Percentiles rank a stretch among this genome's conserved stretches.
These are phyloP conservation scores for Heterotis niloticus DNA, from an alignment of 2,113 vertebrate species.

Conservation along the genomic window DNA sequence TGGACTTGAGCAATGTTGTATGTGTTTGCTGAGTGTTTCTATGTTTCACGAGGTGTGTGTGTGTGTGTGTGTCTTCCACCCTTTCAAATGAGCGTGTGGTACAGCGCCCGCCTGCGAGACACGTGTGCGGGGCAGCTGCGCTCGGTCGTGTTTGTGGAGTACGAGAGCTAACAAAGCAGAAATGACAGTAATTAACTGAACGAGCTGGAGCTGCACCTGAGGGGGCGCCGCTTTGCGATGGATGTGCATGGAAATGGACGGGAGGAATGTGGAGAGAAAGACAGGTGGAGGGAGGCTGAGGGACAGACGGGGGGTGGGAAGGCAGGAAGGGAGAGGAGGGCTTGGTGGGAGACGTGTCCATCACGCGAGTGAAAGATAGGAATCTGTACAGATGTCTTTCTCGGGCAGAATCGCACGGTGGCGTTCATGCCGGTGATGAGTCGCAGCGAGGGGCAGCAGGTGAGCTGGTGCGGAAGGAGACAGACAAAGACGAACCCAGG, in stretches of 20 bases:
- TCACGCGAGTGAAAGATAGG: too few species aligned
- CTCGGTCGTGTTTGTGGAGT: conserved; percentile 16
- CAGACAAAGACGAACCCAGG: conserved; percentile 13
- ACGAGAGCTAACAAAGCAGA: conserved; percentile 27
- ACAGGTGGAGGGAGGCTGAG: neutral
- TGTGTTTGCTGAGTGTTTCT: too few species aligned
- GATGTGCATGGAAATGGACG: neutral
- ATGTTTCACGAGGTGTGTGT: neutral
- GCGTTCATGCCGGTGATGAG: neutral
- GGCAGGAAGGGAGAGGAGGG: conserved; percentile 6
- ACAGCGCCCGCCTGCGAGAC: neutral
- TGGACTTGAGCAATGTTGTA: too few species aligned
- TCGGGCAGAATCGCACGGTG: neutral
- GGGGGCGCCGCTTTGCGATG: conserved; percentile 17
- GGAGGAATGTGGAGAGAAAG: neutral
- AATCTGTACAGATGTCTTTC: neutral
- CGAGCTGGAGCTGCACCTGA: conserved; percentile 28
- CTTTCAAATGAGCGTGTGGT: neutral
- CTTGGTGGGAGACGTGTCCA: neutral
- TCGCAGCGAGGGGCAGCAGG: neutral
- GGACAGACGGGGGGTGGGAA: neutral
- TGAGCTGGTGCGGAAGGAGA: neutral
- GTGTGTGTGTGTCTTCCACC: neutral
- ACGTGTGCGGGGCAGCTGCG: conserved; percentile 18
- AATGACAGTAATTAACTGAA: conserved; percentile 41